Evolutionary conservation across 1,140 invertebrate species (phyloP).

Genomic region (Sarcophaga bullata): DNA sequence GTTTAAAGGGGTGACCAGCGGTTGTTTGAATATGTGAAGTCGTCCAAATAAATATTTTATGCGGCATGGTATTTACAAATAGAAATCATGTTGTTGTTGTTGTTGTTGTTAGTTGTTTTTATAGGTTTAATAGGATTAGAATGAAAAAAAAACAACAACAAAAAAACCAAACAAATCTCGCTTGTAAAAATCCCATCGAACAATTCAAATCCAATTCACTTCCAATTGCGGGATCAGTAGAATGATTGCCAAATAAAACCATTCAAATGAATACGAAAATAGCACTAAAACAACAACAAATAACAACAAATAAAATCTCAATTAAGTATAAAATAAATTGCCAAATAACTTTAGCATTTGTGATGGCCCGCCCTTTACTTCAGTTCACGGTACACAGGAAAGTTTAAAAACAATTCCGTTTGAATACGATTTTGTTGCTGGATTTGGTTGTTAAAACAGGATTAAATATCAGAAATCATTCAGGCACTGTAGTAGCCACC

Average conservation of each 20-base stretch:
- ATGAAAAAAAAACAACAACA: background rate
- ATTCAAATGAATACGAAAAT: background rate
- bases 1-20: no score
- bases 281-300: background rate
- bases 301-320: slow-evolving; percentile 29
- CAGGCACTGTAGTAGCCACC: background rate
- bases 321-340: slow-evolving; percentile 37
- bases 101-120: no score
- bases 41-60: no score
- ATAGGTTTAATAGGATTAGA: background rate
- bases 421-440: background rate
- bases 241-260: no score
- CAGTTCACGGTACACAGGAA: background rate
- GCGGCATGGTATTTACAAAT: no score
- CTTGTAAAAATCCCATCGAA: background rate
- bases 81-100: no score
- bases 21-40: no score
- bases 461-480: slow-evolving; percentile 9
- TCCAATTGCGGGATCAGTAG: background rate
- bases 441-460: background rate
- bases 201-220: background rate
- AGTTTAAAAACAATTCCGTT: no score
- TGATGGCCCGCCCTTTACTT: background rate
- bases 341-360: slow-evolving; percentile 40
- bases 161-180: background rate